Base-by-base conservation (phyloP, 53 echinoderm and acorn worm genomes). In the Antedon mediterranea region DNA sequence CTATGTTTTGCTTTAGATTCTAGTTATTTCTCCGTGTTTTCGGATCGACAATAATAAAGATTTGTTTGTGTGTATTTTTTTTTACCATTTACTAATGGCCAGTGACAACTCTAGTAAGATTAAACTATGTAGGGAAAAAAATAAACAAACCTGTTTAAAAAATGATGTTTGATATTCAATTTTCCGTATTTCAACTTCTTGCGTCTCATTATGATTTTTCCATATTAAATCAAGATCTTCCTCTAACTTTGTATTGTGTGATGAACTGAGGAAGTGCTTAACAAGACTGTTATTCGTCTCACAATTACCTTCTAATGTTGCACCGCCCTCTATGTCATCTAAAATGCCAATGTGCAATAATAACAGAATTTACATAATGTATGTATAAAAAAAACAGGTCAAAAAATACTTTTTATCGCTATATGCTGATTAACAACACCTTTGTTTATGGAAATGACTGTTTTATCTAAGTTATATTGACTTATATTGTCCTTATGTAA, bases 101-200 rank as follows among this genome's bases (percentile, higher is more conserved):
- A 23, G 23, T 29, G 75, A 28, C 30, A 3, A 18, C 33, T 33
- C 30, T 75, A 29, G 75, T 28, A 28, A 20, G 23, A 32, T 33
- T 75, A 23, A 28, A 31, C 27, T 75, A 75, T 29, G 30, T 29
- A 75, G 4, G 3, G 29, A 75, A 75, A 75, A 18, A 33, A 30
- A 75, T 26, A 57, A 57, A 57, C 57, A 57, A 57, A 57, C 57
- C 57, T 57, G 57, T 57, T 57, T 57, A 2, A 57, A 57, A 23
- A 84, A 84, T 3, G 84, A 84, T 13, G 84, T 43, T 7, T 43
- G 78, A 31, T 84, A 84, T 30, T 84, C 78, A 30, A 84, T 78
- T 43, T 43, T 34, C 29, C 43, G 73, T 32, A 73, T 23, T 0
- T 13, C 28, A 15, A 28, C 73, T 8, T 73, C 77, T 32, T 84